Percentiles rank a stretch among this genome's conserved stretches.
Conservation (phyloP, 2,113 vertebrate genomes). For the Mixornis gularis region DNA sequence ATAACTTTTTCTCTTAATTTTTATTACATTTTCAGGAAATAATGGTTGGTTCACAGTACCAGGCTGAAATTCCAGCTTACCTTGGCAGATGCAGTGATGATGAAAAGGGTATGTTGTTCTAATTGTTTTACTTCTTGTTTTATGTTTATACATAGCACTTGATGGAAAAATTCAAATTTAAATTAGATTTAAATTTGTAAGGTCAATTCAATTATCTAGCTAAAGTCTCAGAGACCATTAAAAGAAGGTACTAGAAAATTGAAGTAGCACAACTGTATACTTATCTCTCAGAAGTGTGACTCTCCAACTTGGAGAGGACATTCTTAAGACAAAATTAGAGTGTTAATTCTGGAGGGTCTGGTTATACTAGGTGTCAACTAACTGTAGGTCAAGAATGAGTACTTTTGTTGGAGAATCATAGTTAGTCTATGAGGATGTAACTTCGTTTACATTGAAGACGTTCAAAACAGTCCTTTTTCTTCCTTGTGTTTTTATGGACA, state of each 20-base stretch:
- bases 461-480: not conserved
- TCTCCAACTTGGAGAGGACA: not conserved
- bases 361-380: not conserved
- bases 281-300: not conserved
- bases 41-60: constrained; percentile 94
- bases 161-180: not conserved
- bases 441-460: not conserved
- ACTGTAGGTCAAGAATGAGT: not conserved
- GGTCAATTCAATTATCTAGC: not conserved
- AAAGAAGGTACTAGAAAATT: not conserved
- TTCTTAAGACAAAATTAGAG: not conserved
- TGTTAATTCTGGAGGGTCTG: not conserved
- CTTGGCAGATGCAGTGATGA: constrained; percentile 78
- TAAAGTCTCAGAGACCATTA: not conserved
- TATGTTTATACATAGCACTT: not conserved
- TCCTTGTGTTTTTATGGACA: not conserved
- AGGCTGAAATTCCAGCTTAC: constrained; percentile 90
- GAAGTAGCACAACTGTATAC: not conserved
- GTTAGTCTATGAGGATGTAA: not conserved
- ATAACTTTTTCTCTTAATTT: not conserved
- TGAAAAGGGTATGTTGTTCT: constrained; percentile 76
- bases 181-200: not conserved
- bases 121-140: not conserved
- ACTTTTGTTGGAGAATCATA: not conserved
- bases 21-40: constrained; percentile 82